phyloP scores from a whole-genome alignment of 64 coral and sea anemone genomes.

The Trachythela sp. region DNA sequence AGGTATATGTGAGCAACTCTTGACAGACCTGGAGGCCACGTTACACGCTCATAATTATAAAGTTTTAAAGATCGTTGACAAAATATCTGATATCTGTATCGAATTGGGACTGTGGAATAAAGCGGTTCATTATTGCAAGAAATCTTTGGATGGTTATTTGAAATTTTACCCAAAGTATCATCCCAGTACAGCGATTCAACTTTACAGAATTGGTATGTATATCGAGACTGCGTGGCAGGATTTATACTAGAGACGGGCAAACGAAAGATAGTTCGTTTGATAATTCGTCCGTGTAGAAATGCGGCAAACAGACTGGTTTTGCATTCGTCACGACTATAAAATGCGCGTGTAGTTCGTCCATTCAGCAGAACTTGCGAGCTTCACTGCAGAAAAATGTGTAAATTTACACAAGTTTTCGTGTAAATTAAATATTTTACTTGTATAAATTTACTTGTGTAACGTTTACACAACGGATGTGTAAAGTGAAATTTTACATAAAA shows the following conservation, averaged over 20 bases:
- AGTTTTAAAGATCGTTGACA: slow-evolving; percentile 52
- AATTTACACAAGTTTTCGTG: too few relatives aligned
- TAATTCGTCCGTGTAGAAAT: too few relatives aligned
- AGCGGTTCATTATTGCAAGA: slow-evolving; percentile 69
- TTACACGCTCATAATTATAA: slow-evolving; percentile 59
- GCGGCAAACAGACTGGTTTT: neutral
- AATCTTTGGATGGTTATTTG: slow-evolving; percentile 59
- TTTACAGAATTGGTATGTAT: slow-evolving; percentile 85
- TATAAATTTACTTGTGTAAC: too few relatives aligned
- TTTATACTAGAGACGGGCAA: neutral
- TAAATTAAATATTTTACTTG: too few relatives aligned
- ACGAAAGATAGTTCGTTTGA: neutral
- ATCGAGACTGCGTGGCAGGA: too few relatives aligned
- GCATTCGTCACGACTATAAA: neutral
- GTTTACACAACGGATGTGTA: too few relatives aligned
- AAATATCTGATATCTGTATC: slow-evolving; percentile 81
- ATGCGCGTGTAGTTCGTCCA: too few relatives aligned
- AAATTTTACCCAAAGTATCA: slow-evolving; percentile 68
- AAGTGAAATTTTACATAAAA: too few relatives aligned
- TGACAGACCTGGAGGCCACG: slow-evolving; percentile 42
- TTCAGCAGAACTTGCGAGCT: too few relatives aligned
- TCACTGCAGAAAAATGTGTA: too few relatives aligned
- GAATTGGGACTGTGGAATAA: slow-evolving; percentile 56
- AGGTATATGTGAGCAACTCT: slow-evolving; percentile 46
- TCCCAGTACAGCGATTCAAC: slow-evolving; percentile 76